Conservation (phyloP, 64 coral and sea anemone genomes). For the Pocillopora verrucosa region DNA sequence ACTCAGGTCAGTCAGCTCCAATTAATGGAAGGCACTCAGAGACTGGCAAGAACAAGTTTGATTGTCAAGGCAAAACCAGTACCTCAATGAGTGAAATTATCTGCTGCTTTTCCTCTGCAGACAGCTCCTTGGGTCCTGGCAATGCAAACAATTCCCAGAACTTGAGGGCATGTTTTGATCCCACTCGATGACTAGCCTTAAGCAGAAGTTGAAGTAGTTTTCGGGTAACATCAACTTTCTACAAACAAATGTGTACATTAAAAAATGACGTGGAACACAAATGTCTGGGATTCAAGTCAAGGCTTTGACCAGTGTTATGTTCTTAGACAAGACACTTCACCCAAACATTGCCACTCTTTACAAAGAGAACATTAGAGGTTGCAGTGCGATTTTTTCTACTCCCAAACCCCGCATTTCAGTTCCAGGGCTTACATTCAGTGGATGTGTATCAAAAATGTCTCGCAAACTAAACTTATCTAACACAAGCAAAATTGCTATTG, state of each 20-base stretch:
- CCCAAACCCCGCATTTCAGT: too few species aligned
- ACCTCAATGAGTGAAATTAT: slow-evolving; percentile 23
- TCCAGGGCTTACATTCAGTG: too few species aligned
- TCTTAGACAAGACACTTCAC: too few species aligned
- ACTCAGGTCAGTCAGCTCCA: too few species aligned
- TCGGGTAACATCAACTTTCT: not conserved
- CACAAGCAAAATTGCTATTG: too few species aligned
- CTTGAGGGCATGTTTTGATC: not conserved
- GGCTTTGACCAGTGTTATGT: too few species aligned
- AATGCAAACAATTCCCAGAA: not conserved
- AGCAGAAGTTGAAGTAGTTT: not conserved
- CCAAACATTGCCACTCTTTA: too few species aligned
- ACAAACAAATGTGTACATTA: not conserved
- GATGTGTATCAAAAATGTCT: too few species aligned
- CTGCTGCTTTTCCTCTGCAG: not conserved
- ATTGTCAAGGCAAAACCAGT: not conserved
- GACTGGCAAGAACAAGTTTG: not conserved
- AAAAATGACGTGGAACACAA: not conserved
- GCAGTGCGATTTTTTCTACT: too few species aligned
- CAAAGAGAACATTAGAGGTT: too few species aligned
- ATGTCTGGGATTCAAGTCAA: too few species aligned
- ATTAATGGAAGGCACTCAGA: not conserved
- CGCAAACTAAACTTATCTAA: too few species aligned
- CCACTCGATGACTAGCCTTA: not conserved
- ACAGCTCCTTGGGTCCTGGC: not conserved